Base-by-base conservation (phyloP, 2,888 invertebrate genomes). In the Macrosiphum euphorbiae region DNA sequence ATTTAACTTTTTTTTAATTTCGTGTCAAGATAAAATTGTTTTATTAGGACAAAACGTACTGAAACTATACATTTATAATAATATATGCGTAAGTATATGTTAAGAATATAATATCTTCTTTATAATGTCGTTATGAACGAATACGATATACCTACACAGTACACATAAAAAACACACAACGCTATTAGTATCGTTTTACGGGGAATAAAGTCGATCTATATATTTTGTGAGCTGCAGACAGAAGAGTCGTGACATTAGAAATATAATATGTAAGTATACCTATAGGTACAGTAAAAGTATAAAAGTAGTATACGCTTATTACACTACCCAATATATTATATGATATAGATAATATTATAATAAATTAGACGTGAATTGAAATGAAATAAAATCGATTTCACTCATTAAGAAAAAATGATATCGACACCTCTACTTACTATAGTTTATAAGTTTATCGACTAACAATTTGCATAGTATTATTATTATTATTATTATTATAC, bases 371-470 rank as follows among this genome's bases (percentile, higher is more conserved):
- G 35, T 67, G n/a, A n/a, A 67, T 67, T n/a, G n/a, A 67, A 67
- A 67, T 16, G n/a, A 67, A 67, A 67, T 67, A 67, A n/a, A 67
- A 67, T 67, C n/a, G n/a, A n/a, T 67, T n/a, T n/a, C n/a, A 67
- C 13, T n/a, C 16, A 35, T 67, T 67, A 55, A 20, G 5, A 20
- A 55, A 55, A 55, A 55, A 20, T 55, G 20, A 55, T 55, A 55
- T 55, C 20, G 55, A 55, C 13, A 55, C 20, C 20, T 20, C 55
- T 55, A 55, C 55, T 5, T 55, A 55, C 20, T 55, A 55, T 55
- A 52, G 16, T 52, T 52, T 52, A 55, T 55, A 20, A 20, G 55
- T 55, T 20, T 52, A 52, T 78, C 35, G 16, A 78, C 20, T 35
- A 78, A 41, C 35, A 35, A 20, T 20, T 35, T 7, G 20, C 35